Evolutionary conservation across 2,113 vertebrate genomes (phyloP).

Genomic region (Muntiacus reevesi): DNA sequence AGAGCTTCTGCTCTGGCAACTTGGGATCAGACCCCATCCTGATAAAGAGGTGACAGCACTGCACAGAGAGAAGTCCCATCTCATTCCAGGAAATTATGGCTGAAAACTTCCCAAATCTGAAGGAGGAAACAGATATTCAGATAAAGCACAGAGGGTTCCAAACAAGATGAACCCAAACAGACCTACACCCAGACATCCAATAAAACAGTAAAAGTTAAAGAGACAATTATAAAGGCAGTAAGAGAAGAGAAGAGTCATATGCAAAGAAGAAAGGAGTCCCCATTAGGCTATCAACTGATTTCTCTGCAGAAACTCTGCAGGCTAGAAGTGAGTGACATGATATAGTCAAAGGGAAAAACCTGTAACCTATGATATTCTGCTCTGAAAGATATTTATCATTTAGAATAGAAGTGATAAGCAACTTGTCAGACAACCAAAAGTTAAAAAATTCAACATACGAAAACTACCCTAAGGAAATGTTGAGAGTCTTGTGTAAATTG

Average conservation of each 20-base stretch:
- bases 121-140: background rate
- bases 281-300: background rate
- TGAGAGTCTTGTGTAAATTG: background rate
- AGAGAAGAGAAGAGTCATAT: background rate
- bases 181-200: background rate
- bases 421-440: background rate
- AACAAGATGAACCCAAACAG: background rate
- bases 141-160: background rate
- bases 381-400: background rate
- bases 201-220: background rate
- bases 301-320: background rate
- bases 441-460: background rate
- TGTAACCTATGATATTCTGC: background rate
- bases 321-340: background rate
- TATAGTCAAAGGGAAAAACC: background rate
- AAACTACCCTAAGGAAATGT: background rate
- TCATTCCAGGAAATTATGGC: background rate
- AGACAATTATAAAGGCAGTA: background rate
- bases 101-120: background rate
- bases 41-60: background rate
- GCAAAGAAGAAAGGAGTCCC: background rate
- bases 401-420: background rate
- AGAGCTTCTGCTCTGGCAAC: background rate
- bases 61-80: background rate
- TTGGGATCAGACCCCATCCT: background rate